Evolutionary conservation across 2,797 vertebrate genomes (phyloP).

Genomic region (Rhinatrema bivittatum): DNA sequence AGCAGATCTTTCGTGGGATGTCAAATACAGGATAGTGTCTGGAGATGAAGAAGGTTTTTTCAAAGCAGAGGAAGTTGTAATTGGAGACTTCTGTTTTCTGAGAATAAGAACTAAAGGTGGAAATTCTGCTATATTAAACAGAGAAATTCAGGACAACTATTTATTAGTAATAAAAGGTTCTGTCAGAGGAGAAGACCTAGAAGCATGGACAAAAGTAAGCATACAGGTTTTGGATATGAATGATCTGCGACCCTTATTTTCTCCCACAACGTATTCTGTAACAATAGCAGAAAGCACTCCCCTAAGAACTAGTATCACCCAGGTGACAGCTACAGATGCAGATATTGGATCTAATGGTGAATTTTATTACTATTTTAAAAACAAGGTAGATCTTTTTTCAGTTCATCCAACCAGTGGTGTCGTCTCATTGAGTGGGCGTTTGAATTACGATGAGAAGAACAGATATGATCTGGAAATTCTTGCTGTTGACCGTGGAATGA

Average conservation of each 20-base stretch:
- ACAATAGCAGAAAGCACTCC: conserved; percentile 91
- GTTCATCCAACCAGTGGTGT: conserved; percentile 93
- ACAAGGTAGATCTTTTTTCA: conserved; percentile 84
- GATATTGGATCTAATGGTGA: conserved; percentile 96
- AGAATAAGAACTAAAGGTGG: conserved; percentile 96
- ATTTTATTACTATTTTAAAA: conserved; percentile 98
- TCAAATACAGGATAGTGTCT: conserved; percentile 89
- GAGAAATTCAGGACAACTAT: conserved; percentile 95
- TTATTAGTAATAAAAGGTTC: conserved; percentile 89
- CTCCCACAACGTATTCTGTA: conserved; percentile 93
- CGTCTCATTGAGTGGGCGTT: conserved; percentile 84
- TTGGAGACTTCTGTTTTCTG: conserved; percentile 95
- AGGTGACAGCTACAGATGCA: conserved; percentile 93
- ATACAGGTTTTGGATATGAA: conserved; percentile 97
- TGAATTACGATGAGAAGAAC: conserved; percentile 80
- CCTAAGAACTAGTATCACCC: conserved; percentile 92
- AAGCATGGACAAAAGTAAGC: conserved; percentile 92
- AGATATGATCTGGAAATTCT: conserved; percentile 87
- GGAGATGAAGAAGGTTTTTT: conserved; percentile 96
- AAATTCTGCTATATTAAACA: conserved; percentile 91
- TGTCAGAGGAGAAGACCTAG: conserved; percentile 83
- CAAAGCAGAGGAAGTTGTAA: conserved; percentile 88
- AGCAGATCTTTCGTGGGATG: conserved; percentile 81
- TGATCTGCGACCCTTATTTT: conserved; percentile 91
- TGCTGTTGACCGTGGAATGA: conserved; percentile 95